Evolutionary conservation across 2,113 vertebrate species (phyloP), one percentile per base, ranked within the genome.

Genomic region (Phylloscopus trochilus): DNA sequence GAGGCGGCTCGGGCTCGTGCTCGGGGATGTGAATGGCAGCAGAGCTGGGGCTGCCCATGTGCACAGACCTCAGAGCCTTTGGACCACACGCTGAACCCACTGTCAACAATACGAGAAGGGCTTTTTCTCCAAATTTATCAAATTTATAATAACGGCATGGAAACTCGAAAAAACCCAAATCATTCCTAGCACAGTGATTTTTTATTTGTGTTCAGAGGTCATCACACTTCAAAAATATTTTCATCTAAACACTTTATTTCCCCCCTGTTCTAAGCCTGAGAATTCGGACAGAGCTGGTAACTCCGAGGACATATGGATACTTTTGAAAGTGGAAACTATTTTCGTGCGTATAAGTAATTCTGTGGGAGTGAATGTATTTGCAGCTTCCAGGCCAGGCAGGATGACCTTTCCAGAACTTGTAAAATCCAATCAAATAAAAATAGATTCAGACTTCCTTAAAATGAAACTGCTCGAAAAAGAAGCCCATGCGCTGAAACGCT

Each of bases 351-450:
- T 87, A 93, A 97, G 95, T 84, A 90, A 90, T 95, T 95, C 96
- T 95, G 91, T 96, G 94, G 97, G 95, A 97, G 97, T 90, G 91
- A 93, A 90, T 82, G 76, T 39, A 55, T 92, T 94, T 94, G 91
- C 92, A 97, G 96, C 94, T 97, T 90, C 94, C 89, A 95, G 96
- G 94, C 97, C 96, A 97, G 92, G 87, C 83, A 89, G 82, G 62
- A 58, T 95, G 97, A 97, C 96, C 96, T 92, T 89, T 95, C 85
- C 80, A 93, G 92, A 95, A 95, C 95, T 97, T 97, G 95, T 90
- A 97, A 97, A 97, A 96, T 94, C 96, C 97, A 96, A 97, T 95
- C 88, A 96, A 96, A 96, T 93, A 93, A 96, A 97, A 97, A 97
- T 82, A 96, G 97, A 96, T 89, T 92, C 87, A 87, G 18, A 90